These are phyloP conservation scores for Capra hircus DNA, from an alignment of 2,113 vertebrate genomes.

Conservation along the genomic window DNA sequence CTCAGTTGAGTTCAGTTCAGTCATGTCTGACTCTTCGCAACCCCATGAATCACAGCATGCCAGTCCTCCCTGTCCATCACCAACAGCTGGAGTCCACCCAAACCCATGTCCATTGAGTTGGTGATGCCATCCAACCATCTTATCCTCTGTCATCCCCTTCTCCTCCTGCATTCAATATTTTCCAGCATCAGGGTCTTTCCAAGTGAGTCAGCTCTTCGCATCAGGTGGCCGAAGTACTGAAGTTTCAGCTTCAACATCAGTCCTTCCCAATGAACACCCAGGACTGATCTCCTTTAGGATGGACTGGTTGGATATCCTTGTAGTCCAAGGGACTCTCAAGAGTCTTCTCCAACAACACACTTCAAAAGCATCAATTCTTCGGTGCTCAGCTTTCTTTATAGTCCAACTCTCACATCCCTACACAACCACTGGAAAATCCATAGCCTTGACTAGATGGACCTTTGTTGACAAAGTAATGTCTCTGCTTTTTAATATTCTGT, in stretches of 20 bases:
- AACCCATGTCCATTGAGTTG: neutral
- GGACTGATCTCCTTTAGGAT: neutral
- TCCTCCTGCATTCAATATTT: neutral
- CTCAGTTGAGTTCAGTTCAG: neutral
- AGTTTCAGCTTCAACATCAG: neutral
- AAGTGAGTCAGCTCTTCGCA: neutral
- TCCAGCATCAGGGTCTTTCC: neutral
- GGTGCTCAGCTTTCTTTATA: neutral
- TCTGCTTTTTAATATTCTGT: neutral
- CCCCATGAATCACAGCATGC: neutral
- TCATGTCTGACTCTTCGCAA: fast-evolving
- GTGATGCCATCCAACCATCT: neutral
- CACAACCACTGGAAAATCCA: neutral
- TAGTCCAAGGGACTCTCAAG: neutral
- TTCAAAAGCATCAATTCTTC: neutral
- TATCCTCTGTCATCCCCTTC: neutral
- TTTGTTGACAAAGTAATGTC: too few species aligned
- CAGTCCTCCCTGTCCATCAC: neutral
- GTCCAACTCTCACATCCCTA: neutral
- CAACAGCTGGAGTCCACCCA: neutral
- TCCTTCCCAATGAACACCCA: neutral
- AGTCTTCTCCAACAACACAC: neutral
- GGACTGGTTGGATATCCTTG: neutral
- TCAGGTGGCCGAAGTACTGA: neutral
- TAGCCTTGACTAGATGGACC: too few species aligned